These are phyloP conservation scores for Molossus molossus DNA, from an alignment of 2,797 vertebrate genomes.

Conservation along the genomic window DNA sequence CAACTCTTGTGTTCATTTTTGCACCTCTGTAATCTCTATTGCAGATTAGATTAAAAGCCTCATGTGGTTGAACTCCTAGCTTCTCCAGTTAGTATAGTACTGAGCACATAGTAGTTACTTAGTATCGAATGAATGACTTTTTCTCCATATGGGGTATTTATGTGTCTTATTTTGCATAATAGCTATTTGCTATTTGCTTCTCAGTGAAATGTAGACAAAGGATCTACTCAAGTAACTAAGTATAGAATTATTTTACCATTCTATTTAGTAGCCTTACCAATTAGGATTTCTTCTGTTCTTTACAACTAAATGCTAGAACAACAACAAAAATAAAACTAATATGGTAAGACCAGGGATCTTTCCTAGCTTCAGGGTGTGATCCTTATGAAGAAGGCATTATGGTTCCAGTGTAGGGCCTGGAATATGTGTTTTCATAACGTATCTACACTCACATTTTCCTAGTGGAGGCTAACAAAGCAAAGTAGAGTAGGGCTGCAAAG, in stretches of 20 bases:
- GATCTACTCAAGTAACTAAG: not conserved
- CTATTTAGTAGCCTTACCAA: not conserved
- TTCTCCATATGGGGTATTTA: not conserved
- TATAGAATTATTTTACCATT: constrained; percentile 25
- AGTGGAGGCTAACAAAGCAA: constrained; percentile 2
- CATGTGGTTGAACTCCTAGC: not conserved
- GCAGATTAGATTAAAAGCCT: not conserved
- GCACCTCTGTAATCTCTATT: not conserved
- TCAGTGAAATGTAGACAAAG: constrained; percentile 32
- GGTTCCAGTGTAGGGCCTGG: not conserved
- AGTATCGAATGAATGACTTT: constrained; percentile 1
- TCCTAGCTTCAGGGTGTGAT: not conserved
- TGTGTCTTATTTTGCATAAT: not conserved
- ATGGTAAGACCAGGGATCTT: not conserved
- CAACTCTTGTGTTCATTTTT: not conserved
- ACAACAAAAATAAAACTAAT: constrained; percentile 37
- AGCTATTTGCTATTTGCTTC: constrained; percentile 6
- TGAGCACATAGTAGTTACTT: not conserved
- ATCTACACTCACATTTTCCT: constrained; percentile 14
- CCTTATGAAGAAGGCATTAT: constrained; percentile 6
- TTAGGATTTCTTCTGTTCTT: constrained; percentile 38
- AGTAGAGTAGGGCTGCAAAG: not conserved
- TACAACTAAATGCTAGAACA: constrained; percentile 46
- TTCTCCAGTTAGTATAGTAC: not conserved
- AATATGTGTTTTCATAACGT: constrained; percentile 30